Conservation (phyloP, 2,888 invertebrate species). For the Agrilus cyanescens region DNA sequence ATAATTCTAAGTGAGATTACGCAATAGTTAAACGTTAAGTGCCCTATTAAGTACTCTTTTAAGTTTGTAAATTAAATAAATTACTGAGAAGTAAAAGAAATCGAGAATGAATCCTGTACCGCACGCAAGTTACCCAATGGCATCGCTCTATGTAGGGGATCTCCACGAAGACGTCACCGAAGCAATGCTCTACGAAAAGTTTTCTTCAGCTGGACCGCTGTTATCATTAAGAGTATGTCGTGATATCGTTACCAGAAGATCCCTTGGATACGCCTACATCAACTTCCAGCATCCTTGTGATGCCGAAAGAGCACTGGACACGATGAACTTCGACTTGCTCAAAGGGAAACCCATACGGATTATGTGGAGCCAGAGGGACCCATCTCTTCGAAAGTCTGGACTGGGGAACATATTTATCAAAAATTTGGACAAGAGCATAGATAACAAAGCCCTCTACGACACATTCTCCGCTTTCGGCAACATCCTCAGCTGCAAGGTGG, state of each 20-base stretch:
- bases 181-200: conserved; percentile 98
- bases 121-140: conserved; percentile 70
- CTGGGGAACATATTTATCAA: conserved; percentile 99
- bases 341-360: conserved; percentile 97
- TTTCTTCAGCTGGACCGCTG: conserved; percentile 95
- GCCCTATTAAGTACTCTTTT: no score
- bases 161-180: conserved; percentile 96
- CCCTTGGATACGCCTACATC: conserved; percentile 98
- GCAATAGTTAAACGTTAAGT: no score
- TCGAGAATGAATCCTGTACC: conserved; percentile 27
- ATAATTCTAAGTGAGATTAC: no score
- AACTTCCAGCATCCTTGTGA: conserved; percentile 99
- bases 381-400: conserved; percentile 93
- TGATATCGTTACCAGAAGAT: conserved; percentile 92
- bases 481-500: conserved; percentile 96
- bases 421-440: conserved; percentile 95
- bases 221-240: conserved; percentile 97
- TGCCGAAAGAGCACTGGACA: conserved; percentile 97
- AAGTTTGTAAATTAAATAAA: no score
- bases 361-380: conserved; percentile 99
- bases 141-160: conserved; percentile 98
- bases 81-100: no score
- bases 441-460: conserved; percentile 98
- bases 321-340: conserved; percentile 98
- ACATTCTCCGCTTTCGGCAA: conserved; percentile 98